Evolutionary conservation across 2,797 vertebrate species (phyloP).

Genomic region (Tympanoctomys barrerae): DNA sequence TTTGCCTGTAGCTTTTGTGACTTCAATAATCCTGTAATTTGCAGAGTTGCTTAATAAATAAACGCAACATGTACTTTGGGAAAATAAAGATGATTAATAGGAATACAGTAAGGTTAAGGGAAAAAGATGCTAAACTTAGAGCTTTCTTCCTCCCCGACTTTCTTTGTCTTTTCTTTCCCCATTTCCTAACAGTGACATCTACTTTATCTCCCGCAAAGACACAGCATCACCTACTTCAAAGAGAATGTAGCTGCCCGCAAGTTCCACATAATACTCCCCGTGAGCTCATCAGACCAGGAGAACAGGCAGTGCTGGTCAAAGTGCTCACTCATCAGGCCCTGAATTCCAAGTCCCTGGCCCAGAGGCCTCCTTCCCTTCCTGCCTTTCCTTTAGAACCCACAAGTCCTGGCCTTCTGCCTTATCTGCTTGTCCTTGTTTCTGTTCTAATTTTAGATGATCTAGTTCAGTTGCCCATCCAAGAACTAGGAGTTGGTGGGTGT

Average conservation of each 20-base stretch:
- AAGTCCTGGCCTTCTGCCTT: not conserved
- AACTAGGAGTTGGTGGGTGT: not conserved
- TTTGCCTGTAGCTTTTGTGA: conserved; percentile 48
- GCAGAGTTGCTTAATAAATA: conserved; percentile 46
- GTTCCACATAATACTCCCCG: not conserved
- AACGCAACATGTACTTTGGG: not conserved
- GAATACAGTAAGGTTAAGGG: conserved; percentile 51
- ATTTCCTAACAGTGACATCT: not conserved
- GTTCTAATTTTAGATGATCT: not conserved
- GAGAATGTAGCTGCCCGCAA: not conserved
- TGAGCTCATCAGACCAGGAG: not conserved
- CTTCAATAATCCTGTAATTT: conserved; percentile 55
- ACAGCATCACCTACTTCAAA: not conserved
- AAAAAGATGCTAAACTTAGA: conserved; percentile 4
- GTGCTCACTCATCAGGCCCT: not conserved
- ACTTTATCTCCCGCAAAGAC: not conserved
- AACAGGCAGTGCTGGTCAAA: not conserved
- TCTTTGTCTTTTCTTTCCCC: conserved; percentile 7
- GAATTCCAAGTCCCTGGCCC: not conserved
- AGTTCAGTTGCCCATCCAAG: not conserved
- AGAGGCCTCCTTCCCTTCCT: not conserved
- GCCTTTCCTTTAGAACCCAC: not conserved
- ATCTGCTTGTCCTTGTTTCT: not conserved
- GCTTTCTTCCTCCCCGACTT: conserved; percentile 37
- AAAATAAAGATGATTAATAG: conserved; percentile 60